These are phyloP conservation scores for Sepioteuthis lessoniana DNA, from an alignment of 2,888 invertebrate species.

Conservation along the genomic window DNA sequence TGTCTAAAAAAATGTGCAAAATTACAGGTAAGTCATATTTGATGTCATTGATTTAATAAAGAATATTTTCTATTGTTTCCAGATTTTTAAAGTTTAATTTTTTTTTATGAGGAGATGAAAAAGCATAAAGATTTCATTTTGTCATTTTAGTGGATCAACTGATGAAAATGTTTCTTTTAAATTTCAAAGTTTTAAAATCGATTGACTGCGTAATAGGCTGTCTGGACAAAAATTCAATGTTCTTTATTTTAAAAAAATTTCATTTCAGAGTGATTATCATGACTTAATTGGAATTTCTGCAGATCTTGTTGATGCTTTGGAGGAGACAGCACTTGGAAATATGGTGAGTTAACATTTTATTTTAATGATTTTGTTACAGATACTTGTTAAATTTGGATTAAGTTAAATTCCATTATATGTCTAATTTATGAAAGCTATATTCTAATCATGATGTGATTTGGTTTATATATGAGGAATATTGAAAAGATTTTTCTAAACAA, in stretches of 20 bases:
- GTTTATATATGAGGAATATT: no score
- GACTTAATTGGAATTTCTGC: constrained; percentile 78
- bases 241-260: constrained; percentile 8
- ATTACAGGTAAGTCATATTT: not conserved
- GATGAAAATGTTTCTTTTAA: no score
- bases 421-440: no score
- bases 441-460: no score
- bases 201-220: no score
- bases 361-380: not conserved
- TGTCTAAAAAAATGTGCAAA: constrained; percentile 37
- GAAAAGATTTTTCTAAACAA: no score
- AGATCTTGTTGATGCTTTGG: constrained; percentile 79
- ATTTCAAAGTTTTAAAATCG: no score
- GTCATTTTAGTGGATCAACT: no score
- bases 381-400: not conserved
- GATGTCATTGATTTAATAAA: constrained; percentile 36
- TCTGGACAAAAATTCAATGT: no score
- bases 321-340: constrained; percentile 79
- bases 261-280: constrained; percentile 76
- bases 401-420: no score
- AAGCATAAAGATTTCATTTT: no score
- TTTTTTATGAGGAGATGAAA: no score
- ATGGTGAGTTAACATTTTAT: constrained; percentile 69
- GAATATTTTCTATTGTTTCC: not conserved
- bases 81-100: not conserved